A percentile compares a stretch with the other conserved stretches of the same genome.
Conservation (phyloP, 2,113 vertebrate species). For the Cygnus buccinator region DNA sequence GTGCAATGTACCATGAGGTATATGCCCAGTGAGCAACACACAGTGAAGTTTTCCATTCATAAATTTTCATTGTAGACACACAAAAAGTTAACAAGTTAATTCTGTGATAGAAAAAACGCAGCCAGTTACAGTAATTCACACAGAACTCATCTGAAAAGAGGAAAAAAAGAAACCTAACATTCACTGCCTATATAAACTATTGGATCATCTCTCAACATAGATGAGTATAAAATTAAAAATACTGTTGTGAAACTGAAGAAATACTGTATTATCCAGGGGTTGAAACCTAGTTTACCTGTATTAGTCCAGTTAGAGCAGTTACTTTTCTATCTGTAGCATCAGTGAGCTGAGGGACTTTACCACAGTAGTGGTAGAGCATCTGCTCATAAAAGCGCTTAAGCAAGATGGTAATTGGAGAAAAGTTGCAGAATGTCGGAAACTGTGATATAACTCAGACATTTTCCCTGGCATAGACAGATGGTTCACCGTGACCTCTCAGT, state of each 20-base stretch:
- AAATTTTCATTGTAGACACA: conserved; percentile 85
- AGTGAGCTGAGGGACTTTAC: neutral
- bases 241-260: conserved; percentile 66
- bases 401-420: neutral
- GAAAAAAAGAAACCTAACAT: conserved; percentile 60
- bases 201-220: conserved; percentile 56
- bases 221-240: conserved; percentile 76
- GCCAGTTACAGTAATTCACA: conserved; percentile 64
- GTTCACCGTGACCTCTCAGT: neutral
- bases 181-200: conserved; percentile 69
- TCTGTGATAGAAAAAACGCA: conserved; percentile 75
- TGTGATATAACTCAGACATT: neutral
- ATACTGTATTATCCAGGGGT: conserved; percentile 73
- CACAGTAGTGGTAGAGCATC: neutral
- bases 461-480: neutral
- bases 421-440: neutral
- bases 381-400: neutral
- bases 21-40: conserved; percentile 89
- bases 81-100: conserved; percentile 75
- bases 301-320: neutral
- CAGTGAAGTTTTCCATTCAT: conserved; percentile 88
- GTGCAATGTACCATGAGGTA: conserved; percentile 91
- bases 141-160: conserved; percentile 66
- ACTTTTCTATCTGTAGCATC: conserved; percentile 37
- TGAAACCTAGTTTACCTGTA: conserved; percentile 68